Conservation (phyloP, 2,888 invertebrate species). For the Elysia crispata region DNA sequence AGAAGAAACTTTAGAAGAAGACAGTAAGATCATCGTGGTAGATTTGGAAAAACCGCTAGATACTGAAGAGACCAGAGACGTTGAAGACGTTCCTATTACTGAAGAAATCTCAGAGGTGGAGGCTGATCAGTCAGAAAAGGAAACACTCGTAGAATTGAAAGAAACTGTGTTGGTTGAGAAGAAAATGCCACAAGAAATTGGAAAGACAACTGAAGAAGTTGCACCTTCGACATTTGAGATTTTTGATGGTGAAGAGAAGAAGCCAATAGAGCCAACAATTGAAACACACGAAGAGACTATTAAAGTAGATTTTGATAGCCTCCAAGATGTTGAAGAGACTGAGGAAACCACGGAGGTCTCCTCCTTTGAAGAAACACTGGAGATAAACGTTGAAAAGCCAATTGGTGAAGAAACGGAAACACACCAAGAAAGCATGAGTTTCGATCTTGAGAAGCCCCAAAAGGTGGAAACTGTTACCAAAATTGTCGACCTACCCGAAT, state of each 20-base stretch:
- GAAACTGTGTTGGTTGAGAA: too few relatives aligned
- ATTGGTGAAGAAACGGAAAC: conserved; percentile 43
- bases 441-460: conserved; percentile 36
- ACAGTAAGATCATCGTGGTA: too few relatives aligned
- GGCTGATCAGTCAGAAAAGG: conserved; percentile 53
- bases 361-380: conserved; percentile 39
- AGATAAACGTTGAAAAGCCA: conserved; percentile 48
- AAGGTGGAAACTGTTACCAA: conserved; percentile 39
- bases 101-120: conserved; percentile 45
- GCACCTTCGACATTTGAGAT: too few relatives aligned
- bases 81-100: conserved; percentile 43
- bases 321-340: conserved; percentile 51
- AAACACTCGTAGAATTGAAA: too few relatives aligned
- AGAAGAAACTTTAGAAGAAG: too few relatives aligned
- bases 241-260: too few relatives aligned
- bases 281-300: too few relatives aligned
- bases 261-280: too few relatives aligned
- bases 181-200: too few relatives aligned
- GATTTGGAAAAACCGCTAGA: too few relatives aligned
- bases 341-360: conserved; percentile 14
- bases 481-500: background rate
- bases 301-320: background rate
- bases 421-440: conserved; percentile 48
- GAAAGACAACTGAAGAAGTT: too few relatives aligned
- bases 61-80: conserved; percentile 56